A percentile compares a stretch with the other conserved stretches of the same genome.
phyloP scores from a whole-genome alignment of 2,888 invertebrate species.

The Latrodectus hesperus region DNA sequence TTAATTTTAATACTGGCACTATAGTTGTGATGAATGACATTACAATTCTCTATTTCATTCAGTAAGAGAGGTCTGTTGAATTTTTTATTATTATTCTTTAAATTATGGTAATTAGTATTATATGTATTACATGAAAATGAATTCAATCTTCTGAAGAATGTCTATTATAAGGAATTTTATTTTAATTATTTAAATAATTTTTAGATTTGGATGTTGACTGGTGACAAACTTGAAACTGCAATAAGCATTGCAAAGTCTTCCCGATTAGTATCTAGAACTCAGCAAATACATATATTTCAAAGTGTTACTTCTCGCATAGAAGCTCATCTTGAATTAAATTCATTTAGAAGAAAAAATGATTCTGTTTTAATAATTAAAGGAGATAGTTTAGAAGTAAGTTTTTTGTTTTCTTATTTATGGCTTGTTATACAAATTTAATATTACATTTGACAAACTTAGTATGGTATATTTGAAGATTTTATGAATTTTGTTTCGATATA shows the following conservation, averaged over 20 bases:
- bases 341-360: slow-evolving; percentile 79
- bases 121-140: too few relatives aligned
- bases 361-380: slow-evolving; percentile 82
- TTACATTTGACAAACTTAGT: too few relatives aligned
- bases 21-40: too few relatives aligned
- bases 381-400: slow-evolving; percentile 80
- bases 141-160: too few relatives aligned
- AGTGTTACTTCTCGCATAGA: slow-evolving; percentile 81
- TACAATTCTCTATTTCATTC: too few relatives aligned
- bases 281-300: slow-evolving; percentile 85
- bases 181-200: neutral
- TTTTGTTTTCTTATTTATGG: neutral
- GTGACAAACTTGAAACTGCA: slow-evolving; percentile 93
- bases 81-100: too few relatives aligned
- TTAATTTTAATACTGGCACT: too few relatives aligned
- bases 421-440: too few relatives aligned
- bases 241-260: slow-evolving; percentile 98
- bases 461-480: too few relatives aligned
- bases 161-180: neutral
- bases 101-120: too few relatives aligned
- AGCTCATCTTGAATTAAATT: slow-evolving; percentile 80
- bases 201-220: slow-evolving; percentile 85
- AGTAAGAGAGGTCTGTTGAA: too few relatives aligned
- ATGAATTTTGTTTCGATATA: too few relatives aligned
- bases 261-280: slow-evolving; percentile 87